Conservation (phyloP, 2,113 vertebrate genomes). For the Reinhardtius hippoglossoides region DNA sequence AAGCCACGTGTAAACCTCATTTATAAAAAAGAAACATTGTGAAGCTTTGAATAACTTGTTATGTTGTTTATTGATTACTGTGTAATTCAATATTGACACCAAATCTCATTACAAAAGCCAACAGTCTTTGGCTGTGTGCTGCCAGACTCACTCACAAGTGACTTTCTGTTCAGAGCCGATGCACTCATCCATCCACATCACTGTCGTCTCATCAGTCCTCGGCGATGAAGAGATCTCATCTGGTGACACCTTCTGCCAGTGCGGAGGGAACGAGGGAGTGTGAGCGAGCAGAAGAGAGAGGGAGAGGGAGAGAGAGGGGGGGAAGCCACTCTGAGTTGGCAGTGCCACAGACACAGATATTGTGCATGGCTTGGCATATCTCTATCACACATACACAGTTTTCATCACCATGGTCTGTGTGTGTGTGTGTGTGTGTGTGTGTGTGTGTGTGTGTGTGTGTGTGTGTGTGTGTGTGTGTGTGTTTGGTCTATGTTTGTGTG, state of each 20-base stretch:
- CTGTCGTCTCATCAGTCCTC: constrained; percentile 22
- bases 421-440: not conserved
- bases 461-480: constrained; percentile 4
- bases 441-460: not conserved
- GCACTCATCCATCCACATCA: constrained; percentile 6
- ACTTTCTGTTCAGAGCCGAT: not conserved
- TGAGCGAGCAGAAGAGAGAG: not conserved
- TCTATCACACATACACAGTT: constrained; percentile 45
- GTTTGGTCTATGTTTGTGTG: constrained; percentile 30
- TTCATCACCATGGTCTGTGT: constrained; percentile 42
- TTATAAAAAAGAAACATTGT: not conserved
- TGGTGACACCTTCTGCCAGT: constrained; percentile 35
- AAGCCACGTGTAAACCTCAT: not conserved
- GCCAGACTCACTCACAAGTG: constrained; percentile 2
- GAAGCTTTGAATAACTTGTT: not conserved
- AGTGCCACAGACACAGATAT: constrained; percentile 38
- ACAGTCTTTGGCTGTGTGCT: not conserved
- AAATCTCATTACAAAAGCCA: not conserved
- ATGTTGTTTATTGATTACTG: constrained; percentile 3
- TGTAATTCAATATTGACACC: constrained; percentile 11
- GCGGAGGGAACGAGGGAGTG: not conserved
- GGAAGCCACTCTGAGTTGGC: constrained; percentile 42
- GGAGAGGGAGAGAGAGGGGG: constrained; percentile 10
- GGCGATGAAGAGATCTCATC: constrained; percentile 30
- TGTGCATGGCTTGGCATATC: constrained; percentile 59